Conservation (phyloP, 2,888 invertebrate species). For the Hypolimnas misippus region DNA sequence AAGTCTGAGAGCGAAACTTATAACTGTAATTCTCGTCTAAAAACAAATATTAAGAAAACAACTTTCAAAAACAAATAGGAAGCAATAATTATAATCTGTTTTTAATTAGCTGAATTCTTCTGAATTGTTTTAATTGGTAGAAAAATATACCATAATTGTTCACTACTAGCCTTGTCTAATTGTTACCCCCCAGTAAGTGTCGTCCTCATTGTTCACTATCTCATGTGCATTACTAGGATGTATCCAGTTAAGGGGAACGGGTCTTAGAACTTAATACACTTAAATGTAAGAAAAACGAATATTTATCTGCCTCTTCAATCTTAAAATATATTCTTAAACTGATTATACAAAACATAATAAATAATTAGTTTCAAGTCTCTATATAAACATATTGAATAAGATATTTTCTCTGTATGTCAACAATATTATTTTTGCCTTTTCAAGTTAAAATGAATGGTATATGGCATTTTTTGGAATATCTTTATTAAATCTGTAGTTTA, state of each 20-base stretch:
- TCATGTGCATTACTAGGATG: conserved; percentile 28
- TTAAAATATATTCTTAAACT: neutral
- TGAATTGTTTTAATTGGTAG: no score
- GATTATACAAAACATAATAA: conserved; percentile 2
- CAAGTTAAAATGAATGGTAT: neutral
- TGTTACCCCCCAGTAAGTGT: conserved; percentile 20
- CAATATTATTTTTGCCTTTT: neutral
- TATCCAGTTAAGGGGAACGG: conserved; percentile 21
- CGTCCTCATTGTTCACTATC: conserved; percentile 27
- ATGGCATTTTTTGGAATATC: neutral
- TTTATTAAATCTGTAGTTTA: neutral
- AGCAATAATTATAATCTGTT: no score
- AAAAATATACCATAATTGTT: neutral
- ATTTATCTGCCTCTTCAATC: conserved; percentile 3
- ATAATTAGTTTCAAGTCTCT: neutral
- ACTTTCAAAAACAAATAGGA: no score
- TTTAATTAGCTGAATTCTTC: no score
- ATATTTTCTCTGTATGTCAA: neutral
- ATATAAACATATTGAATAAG: neutral
- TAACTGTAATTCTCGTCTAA: no score
- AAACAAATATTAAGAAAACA: no score
- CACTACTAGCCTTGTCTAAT: conserved; percentile 1
- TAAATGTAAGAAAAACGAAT: conserved; percentile 5
- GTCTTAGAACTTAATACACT: conserved; percentile 23
- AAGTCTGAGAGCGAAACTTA: no score